Base-by-base conservation (phyloP, 1,140 invertebrate genomes). In the Phortica variegata region DNA sequence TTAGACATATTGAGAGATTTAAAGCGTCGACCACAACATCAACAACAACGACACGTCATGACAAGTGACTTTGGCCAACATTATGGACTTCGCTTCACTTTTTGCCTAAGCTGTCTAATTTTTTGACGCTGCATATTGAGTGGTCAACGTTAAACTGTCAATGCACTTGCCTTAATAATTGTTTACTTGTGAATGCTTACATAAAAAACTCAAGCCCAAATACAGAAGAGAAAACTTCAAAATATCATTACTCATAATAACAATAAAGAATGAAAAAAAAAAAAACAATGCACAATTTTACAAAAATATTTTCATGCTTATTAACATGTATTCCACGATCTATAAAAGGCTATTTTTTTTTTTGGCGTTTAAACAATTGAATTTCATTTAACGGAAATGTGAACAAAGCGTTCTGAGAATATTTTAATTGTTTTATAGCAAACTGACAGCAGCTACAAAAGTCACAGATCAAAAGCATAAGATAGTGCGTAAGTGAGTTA, bases 241-340 rank as follows among this genome's bases (percentile, higher is more conserved):
- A n/a, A n/a, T n/a, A n/a, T n/a, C n/a, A n/a, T n/a, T n/a, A n/a
- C n/a, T n/a, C n/a, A n/a, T n/a, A n/a, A n/a, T n/a, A n/a, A n/a
- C n/a, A n/a, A n/a, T n/a, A n/a, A n/a, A n/a, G n/a, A n/a, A n/a
- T n/a, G n/a, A n/a, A n/a, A n/a, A n/a, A n/a, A n/a, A n/a, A n/a
- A n/a, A n/a, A n/a, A 38, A 40, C 44, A 58, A 61, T 45, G 47
- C 23, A 17, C 45, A 52, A 49, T 38, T 50, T 41, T 48, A 40
- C 13, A 31, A 19, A 34, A 31, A 19, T 48, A 29, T 41, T 54
- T 52, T 52, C 58, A 68, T 63, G 63, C 52, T 63, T 69, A 68
- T 68, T 69, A 63, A 58, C 65, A 60, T 26, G 43, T 58, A 60
- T 69, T 66, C 65, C 65, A 68, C 60, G 65, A 69, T 69, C 54